Conservation (phyloP, 2,113 vertebrate species). For the Stomatorhinus ivindoensis region DNA sequence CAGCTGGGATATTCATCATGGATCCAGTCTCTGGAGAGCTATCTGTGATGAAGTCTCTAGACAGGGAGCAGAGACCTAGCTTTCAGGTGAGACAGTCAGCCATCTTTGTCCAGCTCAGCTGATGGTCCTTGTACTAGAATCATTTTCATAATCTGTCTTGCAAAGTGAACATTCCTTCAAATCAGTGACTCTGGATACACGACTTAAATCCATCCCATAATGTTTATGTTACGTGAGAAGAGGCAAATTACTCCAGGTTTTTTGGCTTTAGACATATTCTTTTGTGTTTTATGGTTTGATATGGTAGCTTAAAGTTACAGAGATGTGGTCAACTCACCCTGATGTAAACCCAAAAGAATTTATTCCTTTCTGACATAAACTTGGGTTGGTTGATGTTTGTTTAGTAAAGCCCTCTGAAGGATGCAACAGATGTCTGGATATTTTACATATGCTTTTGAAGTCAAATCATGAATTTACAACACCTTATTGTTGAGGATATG, state of each 20-base stretch:
- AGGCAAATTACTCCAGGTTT: neutral
- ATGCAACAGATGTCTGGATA: neutral
- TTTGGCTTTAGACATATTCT: neutral
- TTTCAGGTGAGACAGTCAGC: constrained; percentile 76
- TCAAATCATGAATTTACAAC: neutral
- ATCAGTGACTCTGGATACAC: neutral
- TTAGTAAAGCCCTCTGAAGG: neutral
- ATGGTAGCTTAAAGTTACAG: neutral
- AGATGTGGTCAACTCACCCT: neutral
- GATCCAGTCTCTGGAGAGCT: constrained; percentile 91
- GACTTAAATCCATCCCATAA: neutral
- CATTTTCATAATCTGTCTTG: neutral
- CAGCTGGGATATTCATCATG: constrained; percentile 92
- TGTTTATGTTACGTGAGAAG: neutral
- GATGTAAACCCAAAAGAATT: neutral
- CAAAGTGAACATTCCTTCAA: neutral
- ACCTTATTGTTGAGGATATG: neutral
- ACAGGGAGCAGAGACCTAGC: constrained; percentile 83
- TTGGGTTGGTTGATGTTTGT: neutral
- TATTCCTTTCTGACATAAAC: neutral
- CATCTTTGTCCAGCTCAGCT: neutral
- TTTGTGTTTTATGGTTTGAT: neutral
- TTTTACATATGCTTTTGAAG: neutral
- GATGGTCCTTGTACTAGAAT: neutral
- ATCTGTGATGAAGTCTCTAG: constrained; percentile 88